phyloP scores from a whole-genome alignment of 2,113 vertebrate species.

The Charadrius vociferus region DNA sequence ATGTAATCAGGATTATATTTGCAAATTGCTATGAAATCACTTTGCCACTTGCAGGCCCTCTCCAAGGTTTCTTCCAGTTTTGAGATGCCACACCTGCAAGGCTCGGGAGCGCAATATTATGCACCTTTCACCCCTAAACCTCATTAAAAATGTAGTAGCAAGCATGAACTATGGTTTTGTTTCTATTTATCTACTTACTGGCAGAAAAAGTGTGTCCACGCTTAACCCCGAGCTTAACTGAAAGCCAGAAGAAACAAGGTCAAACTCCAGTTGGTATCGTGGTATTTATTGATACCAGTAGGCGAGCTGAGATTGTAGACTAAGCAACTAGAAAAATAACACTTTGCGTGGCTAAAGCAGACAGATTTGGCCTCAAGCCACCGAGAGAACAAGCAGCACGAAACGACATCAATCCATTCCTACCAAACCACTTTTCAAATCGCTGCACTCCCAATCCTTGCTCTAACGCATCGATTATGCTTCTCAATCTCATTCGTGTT shows the following conservation, averaged over 20 bases:
- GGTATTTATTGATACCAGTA: not conserved
- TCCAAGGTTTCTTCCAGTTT: not conserved
- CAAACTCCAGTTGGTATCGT: not conserved
- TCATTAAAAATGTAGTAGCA: not conserved
- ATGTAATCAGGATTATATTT: no score
- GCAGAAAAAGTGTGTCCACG: not conserved
- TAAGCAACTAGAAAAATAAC: not conserved
- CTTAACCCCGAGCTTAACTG: not conserved
- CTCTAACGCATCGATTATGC: accelerated
- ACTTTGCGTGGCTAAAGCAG: not conserved
- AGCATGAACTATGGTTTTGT: not conserved
- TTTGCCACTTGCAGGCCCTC: not conserved
- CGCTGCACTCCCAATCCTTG: not conserved
- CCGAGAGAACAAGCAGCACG: not conserved
- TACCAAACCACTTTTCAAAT: not conserved
- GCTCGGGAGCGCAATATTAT: accelerated
- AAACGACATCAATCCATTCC: accelerated
- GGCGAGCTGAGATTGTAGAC: not conserved
- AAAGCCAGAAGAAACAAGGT: not conserved
- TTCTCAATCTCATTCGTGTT: not conserved
- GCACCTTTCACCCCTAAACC: not conserved
- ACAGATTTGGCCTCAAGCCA: not conserved
- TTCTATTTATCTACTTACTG: not conserved
- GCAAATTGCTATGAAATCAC: not conserved
- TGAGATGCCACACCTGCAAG: not conserved